A percentile compares a stretch with the other conserved stretches of the same genome.
Evolutionary conservation across 1,140 invertebrate species (phyloP).

Genomic region (Pemphigus obesinymphae): DNA sequence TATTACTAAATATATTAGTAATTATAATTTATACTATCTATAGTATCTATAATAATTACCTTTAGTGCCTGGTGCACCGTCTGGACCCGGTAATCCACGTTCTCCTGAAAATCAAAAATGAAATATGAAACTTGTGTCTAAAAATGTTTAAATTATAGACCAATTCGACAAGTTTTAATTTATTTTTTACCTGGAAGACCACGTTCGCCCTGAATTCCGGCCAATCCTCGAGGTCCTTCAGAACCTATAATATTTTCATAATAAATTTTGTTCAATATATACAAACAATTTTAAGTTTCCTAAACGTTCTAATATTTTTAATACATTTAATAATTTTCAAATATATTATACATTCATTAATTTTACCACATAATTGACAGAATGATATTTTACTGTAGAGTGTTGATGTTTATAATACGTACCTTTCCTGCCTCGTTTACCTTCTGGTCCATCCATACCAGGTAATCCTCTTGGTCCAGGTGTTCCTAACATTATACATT

Average conservation of each 20-base stretch:
- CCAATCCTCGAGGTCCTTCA: slow-evolving; percentile 54
- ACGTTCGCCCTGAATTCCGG: slow-evolving; percentile 62
- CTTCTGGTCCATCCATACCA: slow-evolving; percentile 68
- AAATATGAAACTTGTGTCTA: neutral
- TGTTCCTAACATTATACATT: slow-evolving; percentile 54
- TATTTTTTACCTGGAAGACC: slow-evolving; percentile 59
- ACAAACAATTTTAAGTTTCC: neutral
- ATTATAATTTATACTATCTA: neutral
- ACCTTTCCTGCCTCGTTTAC: slow-evolving; percentile 63
- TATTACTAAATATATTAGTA: neutral
- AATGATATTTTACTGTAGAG: no score
- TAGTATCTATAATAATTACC: slow-evolving; percentile 52
- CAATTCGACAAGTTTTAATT: no score
- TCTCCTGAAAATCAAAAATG: slow-evolving; percentile 61
- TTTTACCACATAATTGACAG: no score
- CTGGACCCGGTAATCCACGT: slow-evolving; percentile 59
- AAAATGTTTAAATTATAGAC: neutral
- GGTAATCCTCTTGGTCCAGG: slow-evolving; percentile 68
- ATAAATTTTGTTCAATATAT: neutral
- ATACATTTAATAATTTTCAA: no score
- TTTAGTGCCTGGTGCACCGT: slow-evolving; percentile 63
- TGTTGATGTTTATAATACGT: neutral
- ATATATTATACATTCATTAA: no score
- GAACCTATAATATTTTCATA: slow-evolving; percentile 51
- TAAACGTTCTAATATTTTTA: no score